A percentile compares a stretch with the other conserved stretches of the same genome.
These are phyloP conservation scores for Myotis brandtii DNA, from an alignment of 2,113 vertebrate species.

Conservation along the genomic window DNA sequence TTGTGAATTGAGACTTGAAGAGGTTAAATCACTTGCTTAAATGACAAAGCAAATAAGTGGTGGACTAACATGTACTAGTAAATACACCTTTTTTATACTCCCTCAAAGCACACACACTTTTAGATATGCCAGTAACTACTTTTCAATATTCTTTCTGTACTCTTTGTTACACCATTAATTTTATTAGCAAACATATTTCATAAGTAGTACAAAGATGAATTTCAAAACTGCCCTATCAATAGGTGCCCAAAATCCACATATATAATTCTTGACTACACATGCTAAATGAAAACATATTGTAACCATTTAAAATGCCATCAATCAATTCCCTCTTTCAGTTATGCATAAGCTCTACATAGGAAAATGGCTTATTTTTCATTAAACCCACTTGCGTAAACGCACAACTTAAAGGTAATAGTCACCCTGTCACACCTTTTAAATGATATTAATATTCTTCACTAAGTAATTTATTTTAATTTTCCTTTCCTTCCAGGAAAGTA, in stretches of 20 bases:
- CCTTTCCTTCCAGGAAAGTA: not conserved
- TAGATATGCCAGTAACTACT: not conserved
- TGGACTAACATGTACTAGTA: not conserved
- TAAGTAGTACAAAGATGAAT: slow-evolving; percentile 54
- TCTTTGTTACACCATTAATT: slow-evolving; percentile 52
- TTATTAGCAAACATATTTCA: slow-evolving; percentile 61
- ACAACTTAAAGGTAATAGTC: slow-evolving; percentile 26
- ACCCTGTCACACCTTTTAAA: slow-evolving; percentile 31
- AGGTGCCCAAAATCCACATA: slow-evolving; percentile 14
- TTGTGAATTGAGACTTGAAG: not conserved
- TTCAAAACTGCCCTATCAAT: slow-evolving; percentile 34
- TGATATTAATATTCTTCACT: slow-evolving; percentile 3
- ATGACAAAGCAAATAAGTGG: not conserved
- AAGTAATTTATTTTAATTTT: slow-evolving; percentile 8
- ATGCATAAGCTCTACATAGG: not conserved
- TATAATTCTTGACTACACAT: slow-evolving; percentile 36
- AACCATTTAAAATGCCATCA: slow-evolving; percentile 47
- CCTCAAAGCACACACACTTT: not conserved
- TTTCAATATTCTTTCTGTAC: slow-evolving; percentile 22
- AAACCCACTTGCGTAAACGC: slow-evolving; percentile 3
- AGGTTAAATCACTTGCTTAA: slow-evolving; percentile 17
- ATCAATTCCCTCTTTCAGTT: slow-evolving; percentile 8
- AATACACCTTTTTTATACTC: not conserved
- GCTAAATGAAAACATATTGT: slow-evolving; percentile 49
- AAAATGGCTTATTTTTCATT: slow-evolving; percentile 42